Evolutionary conservation across 2,797 vertebrate species (phyloP), one percentile per base, ranked within the genome.

Genomic region (Diglossa cyanea): DNA sequence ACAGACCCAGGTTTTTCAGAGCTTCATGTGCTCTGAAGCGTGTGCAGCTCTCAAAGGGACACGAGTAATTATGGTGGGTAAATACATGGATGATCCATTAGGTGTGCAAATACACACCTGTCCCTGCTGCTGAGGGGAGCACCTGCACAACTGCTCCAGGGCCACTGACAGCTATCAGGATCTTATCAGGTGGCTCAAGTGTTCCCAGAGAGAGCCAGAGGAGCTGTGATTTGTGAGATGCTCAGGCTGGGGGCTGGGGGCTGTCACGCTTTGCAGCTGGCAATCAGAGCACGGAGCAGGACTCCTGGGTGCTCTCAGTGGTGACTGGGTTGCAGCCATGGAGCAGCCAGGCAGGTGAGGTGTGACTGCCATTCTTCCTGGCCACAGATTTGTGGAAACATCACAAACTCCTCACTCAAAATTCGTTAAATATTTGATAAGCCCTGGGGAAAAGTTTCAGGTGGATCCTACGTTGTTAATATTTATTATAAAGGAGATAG

Each of bases 251-350:
- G 44, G 18, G 42, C 20, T 10, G 62, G 2, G 1, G 48, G 31
- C 24, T 48, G 10, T 30, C 18, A 6, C 8, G 2, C 25, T 12
- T 10, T 53, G 67, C 42, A 17, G 0, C 0, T 47, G 33, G 47
- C 6, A 63, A 50, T 24, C 42, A 10, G 60, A 55, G n/a, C 1
- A 0, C 0, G 0, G 44, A 23, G 5, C 0, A 0, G 28, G 39
- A 13, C 33, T 50, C 3, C 0, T 15, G 51, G 30, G 5, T 26
- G 35, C n/a, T 39, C 35, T 66, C 71, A 6, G 50, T 4, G 25
- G 28, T 57, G 50, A 15, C 54, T n/a, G 76, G 50, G 23, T 80
- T 65, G 17, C 25, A 70, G 35, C 2, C 21, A 2, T 7, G n/a
- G 37, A 63, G 66, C 17, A 60, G 18, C 15, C 40, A n/a, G 17